Percentiles rank a stretch among this genome's conserved stretches.
Conservation (phyloP, 2,113 vertebrate species). For the Pagrus major region DNA sequence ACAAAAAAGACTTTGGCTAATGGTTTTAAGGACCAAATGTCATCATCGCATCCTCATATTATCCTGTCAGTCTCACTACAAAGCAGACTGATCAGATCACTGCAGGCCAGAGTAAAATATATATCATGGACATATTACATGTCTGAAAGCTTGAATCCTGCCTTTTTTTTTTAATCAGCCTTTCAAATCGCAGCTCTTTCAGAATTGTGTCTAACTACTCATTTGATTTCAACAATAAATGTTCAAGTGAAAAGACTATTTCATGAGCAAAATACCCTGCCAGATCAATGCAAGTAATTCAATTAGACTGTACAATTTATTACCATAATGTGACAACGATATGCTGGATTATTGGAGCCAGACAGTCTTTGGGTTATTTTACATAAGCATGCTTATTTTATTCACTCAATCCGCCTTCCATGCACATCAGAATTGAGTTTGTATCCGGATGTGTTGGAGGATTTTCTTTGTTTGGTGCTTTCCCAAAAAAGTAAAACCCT, state of each 20-base stretch:
- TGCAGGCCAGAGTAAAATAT: not conserved
- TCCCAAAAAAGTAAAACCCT: conserved; percentile 29
- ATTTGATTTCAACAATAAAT: conserved; percentile 24
- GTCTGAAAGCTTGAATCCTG: conserved; percentile 4
- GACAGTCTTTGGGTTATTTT: not conserved
- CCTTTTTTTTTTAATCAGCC: conserved; percentile 4
- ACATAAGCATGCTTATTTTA: not conserved
- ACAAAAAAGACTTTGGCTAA: not conserved
- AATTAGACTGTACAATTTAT: conserved; percentile 1
- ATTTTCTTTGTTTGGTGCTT: conserved; percentile 12
- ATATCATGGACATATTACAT: no score
- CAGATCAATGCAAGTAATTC: conserved; percentile 8
- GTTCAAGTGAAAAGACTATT: not conserved
- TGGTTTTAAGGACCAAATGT: not conserved
- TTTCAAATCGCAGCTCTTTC: not conserved
- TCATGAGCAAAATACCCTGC: not conserved
- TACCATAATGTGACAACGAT: not conserved
- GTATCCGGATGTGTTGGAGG: not conserved
- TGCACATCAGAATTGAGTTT: not conserved
- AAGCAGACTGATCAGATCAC: not conserved
- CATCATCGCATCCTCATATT: not conserved
- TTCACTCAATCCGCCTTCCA: not conserved
- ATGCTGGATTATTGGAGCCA: conserved; percentile 7
- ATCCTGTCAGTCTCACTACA: not conserved
- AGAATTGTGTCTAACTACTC: not conserved